These are phyloP conservation scores for Aphaenogaster rudis DNA, from an alignment of 1,140 invertebrate species.

Conservation along the genomic window DNA sequence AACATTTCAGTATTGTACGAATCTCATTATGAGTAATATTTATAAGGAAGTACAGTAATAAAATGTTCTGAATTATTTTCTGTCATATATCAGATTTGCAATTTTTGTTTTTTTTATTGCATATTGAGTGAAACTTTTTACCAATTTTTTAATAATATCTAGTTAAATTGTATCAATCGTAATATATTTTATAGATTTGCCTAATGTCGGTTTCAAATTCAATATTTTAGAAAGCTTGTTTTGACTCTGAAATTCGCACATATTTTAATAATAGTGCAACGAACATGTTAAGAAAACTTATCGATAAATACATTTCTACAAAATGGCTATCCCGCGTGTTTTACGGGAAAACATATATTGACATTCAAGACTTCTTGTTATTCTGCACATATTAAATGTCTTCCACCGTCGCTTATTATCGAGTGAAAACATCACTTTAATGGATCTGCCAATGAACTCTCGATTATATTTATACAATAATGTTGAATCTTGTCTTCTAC, in stretches of 20 bases:
- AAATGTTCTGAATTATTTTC: not conserved
- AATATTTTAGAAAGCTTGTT: not conserved
- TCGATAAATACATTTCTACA: constrained; percentile 32
- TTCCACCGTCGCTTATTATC: constrained; percentile 46
- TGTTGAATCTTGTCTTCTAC: constrained; percentile 35
- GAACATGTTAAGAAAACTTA: constrained; percentile 35
- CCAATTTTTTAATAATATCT: not conserved
- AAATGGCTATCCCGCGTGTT: constrained; percentile 2
- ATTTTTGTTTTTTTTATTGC: not conserved
- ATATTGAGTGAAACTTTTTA: not conserved
- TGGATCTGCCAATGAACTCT: constrained; percentile 33
- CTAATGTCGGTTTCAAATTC: not conserved
- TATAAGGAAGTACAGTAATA: not conserved
- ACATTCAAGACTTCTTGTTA: constrained; percentile 45
- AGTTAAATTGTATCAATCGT: not conserved
- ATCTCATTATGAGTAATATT: constrained; percentile 19
- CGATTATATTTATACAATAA: constrained; percentile 42
- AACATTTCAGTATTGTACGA: constrained; percentile 22
- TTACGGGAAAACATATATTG: constrained; percentile 15
- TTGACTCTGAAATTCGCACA: not conserved
- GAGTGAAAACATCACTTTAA: not conserved
- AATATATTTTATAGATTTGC: constrained; percentile 1
- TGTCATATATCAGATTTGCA: not conserved
- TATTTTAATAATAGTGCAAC: constrained; percentile 29
- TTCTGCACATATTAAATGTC: constrained; percentile 50